Conservation (phyloP, 2,888 invertebrate genomes). For the Abrostola triplasia region DNA sequence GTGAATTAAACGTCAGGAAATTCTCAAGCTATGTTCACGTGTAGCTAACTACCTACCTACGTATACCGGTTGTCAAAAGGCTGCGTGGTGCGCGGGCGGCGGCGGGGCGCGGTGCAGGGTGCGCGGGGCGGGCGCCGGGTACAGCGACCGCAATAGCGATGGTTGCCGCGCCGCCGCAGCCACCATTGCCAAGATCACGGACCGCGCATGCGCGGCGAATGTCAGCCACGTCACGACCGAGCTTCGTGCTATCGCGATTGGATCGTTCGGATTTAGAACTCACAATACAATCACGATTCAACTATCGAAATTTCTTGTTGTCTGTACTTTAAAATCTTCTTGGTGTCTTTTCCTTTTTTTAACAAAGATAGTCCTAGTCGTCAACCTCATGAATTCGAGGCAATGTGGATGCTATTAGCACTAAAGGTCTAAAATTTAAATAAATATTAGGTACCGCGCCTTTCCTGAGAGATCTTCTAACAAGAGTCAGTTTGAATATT, state of each 20-base stretch:
- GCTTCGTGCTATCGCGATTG: slow-evolving; percentile 83
- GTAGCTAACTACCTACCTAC: slow-evolving; percentile 69
- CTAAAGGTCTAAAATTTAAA: slow-evolving; percentile 31
- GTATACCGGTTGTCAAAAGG: slow-evolving; percentile 87
- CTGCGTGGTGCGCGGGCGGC: slow-evolving; percentile 59
- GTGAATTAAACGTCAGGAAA: slow-evolving; percentile 85
- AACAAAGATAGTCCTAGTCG: slow-evolving; percentile 42
- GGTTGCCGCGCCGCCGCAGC: slow-evolving; percentile 77
- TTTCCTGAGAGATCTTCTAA: slow-evolving; percentile 22
- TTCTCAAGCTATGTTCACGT: slow-evolving; percentile 79
- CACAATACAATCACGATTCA: slow-evolving; percentile 77
- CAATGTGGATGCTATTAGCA: slow-evolving; percentile 23
- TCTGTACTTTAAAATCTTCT: slow-evolving; percentile 56
- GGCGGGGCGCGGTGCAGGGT: slow-evolving; percentile 55
- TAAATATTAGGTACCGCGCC: slow-evolving; percentile 21
- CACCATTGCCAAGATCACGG: slow-evolving; percentile 90
- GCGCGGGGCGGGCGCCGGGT: slow-evolving; percentile 68
- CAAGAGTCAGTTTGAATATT: slow-evolving; percentile 30
- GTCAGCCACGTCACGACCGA: slow-evolving; percentile 87
- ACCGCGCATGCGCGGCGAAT: slow-evolving; percentile 85
- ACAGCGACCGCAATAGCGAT: slow-evolving; percentile 86
- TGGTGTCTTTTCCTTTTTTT: slow-evolving; percentile 33
- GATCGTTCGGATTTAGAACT: slow-evolving; percentile 80
- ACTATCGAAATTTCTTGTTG: slow-evolving; percentile 62
- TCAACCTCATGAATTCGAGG: slow-evolving; percentile 45